Conservation (phyloP, 2,888 invertebrate species). For the Teleogryllus oceanicus region DNA sequence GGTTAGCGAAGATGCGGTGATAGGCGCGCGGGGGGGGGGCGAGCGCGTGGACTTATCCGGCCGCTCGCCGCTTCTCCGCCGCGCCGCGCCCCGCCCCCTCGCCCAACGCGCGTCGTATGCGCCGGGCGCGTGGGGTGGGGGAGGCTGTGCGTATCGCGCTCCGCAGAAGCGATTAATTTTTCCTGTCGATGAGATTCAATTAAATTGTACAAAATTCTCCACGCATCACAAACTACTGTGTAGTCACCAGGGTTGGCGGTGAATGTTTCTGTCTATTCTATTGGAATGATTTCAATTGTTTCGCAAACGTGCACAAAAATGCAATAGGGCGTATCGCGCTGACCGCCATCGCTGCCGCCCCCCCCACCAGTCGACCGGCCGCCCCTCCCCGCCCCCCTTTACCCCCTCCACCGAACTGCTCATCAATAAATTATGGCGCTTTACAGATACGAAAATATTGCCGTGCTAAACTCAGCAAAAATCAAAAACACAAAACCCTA, state of each 20-base stretch:
- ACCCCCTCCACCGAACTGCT: constrained; percentile 20
- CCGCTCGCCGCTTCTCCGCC: too few species aligned
- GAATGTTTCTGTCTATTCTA: constrained; percentile 28
- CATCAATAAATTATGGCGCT: constrained; percentile 32
- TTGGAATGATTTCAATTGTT: constrained; percentile 32
- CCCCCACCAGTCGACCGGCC: background rate
- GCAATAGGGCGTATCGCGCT: constrained; percentile 32
- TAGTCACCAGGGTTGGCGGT: constrained; percentile 19
- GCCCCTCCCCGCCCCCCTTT: background rate
- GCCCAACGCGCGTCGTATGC: background rate
- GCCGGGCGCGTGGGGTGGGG: constrained; percentile 9
- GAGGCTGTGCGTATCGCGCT: constrained; percentile 7
- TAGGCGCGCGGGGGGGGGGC: background rate
- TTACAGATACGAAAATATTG: constrained; percentile 25
- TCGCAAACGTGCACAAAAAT: constrained; percentile 32
- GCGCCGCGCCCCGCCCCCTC: background rate
- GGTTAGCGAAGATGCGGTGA: background rate
- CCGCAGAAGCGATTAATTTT: constrained; percentile 32
- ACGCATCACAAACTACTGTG: constrained; percentile 20
- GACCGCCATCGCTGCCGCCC: constrained; percentile 12
- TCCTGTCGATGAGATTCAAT: constrained; percentile 33
- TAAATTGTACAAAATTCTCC: constrained; percentile 26
- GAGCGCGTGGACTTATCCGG: background rate
- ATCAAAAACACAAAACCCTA: constrained; percentile 5
- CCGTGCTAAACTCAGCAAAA: constrained; percentile 24